These are phyloP conservation scores for Pogonophryne albipinna DNA, from an alignment of 2,797 vertebrate genomes.

Conservation along the genomic window DNA sequence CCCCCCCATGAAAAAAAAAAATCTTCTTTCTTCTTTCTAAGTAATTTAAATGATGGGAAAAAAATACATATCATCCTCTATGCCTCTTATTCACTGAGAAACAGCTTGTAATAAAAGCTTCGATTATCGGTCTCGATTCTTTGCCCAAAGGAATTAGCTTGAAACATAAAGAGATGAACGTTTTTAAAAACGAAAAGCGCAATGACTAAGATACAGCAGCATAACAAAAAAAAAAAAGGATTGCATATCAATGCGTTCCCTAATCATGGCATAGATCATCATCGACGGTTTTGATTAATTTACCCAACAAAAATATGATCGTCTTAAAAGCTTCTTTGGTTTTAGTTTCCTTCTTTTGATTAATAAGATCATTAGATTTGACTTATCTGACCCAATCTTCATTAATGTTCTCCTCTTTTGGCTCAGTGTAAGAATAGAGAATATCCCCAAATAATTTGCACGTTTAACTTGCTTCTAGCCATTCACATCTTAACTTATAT, in stretches of 20 bases:
- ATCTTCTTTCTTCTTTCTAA: constrained; percentile 49
- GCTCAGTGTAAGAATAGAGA: too few relatives aligned
- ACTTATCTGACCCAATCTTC: not conserved
- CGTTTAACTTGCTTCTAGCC: not conserved
- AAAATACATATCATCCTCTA: not conserved
- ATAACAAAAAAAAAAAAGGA: too few relatives aligned
- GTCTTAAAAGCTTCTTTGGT: constrained; percentile 5
- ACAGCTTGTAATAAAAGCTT: not conserved
- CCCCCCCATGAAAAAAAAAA: constrained; percentile 13
- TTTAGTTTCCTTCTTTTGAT: constrained; percentile 3
- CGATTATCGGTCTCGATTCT: not conserved
- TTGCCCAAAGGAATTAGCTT: not conserved
- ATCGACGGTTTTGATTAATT: not conserved
- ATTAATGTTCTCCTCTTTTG: not conserved
- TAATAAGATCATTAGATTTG: not conserved
- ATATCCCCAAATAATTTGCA: too few relatives aligned
- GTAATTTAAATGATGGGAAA: constrained; percentile 8
- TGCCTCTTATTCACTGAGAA: not conserved
- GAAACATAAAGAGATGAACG: not conserved
- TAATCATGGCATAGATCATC: not conserved
- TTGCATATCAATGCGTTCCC: not conserved
- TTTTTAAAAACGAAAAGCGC: too few relatives aligned
- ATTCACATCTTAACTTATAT: not conserved
- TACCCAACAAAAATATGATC: not conserved
- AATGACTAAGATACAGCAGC: too few relatives aligned